These are phyloP conservation scores for Syrista parreyssii DNA, from an alignment of 2,888 invertebrate genomes.

Conservation along the genomic window DNA sequence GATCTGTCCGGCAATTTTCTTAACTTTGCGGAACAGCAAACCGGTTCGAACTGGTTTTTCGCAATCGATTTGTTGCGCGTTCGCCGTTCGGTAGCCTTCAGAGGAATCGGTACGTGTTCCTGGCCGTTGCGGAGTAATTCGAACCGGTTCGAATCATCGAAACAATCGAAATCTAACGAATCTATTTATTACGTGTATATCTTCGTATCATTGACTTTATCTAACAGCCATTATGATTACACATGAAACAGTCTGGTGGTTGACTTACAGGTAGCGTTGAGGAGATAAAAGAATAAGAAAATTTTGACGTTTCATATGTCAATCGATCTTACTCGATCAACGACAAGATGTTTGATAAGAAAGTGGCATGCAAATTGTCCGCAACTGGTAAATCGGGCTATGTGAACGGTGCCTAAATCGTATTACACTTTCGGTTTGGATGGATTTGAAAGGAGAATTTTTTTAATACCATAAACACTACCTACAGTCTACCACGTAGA, in stretches of 20 bases:
- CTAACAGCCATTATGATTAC: neutral
- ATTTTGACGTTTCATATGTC: neutral
- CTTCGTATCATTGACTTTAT: neutral
- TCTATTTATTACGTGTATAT: neutral
- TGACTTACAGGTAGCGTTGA: neutral
- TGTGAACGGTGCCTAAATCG: neutral
- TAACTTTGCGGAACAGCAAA: constrained; percentile 48
- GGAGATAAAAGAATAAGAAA: neutral
- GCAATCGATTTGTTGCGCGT: constrained; percentile 46
- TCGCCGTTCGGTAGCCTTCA: constrained; percentile 36
- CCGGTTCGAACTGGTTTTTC: constrained; percentile 32
- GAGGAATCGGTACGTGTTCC: constrained; percentile 39
- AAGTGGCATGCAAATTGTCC: neutral
- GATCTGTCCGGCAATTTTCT: constrained; percentile 46
- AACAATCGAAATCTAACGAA: neutral
- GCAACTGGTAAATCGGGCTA: neutral
- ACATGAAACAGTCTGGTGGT: neutral
- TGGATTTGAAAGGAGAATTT: neutral
- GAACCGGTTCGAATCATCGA: neutral
- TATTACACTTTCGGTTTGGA: neutral
- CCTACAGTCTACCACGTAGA: no score
- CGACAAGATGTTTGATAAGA: neutral
- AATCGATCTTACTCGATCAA: neutral
- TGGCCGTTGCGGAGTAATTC: constrained; percentile 11
- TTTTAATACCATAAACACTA: neutral